These are phyloP conservation scores for Excalfactoria chinensis DNA, from an alignment of 2,113 vertebrate species.

Conservation along the genomic window DNA sequence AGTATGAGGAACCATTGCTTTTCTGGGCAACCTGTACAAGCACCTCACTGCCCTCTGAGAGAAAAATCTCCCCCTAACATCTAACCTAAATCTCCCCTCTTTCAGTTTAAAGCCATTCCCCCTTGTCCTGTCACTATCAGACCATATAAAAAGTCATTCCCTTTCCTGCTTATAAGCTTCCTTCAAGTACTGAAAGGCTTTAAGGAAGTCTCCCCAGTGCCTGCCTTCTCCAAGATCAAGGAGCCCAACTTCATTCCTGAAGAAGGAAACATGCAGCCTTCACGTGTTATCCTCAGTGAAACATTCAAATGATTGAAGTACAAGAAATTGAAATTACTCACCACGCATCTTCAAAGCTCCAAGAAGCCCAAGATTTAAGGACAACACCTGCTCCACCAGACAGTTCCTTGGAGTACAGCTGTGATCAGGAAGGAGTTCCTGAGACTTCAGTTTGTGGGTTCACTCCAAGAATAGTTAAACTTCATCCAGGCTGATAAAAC, in stretches of 20 bases:
- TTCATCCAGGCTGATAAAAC: not conserved
- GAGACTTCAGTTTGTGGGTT: not conserved
- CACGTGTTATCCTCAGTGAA: rapidly evolving
- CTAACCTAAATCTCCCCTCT: no score
- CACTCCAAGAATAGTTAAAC: not conserved
- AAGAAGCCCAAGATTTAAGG: not conserved
- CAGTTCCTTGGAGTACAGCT: not conserved
- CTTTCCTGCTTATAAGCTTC: no score
- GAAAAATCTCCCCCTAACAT: no score
- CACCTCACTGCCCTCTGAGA: no score
- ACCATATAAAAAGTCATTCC: no score
- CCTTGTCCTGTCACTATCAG: no score
- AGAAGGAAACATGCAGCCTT: rapidly evolving
- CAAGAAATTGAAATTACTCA: not conserved
- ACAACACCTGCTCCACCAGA: not conserved
- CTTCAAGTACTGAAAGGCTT: no score
- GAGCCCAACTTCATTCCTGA: not conserved
- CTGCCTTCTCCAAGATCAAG: no score
- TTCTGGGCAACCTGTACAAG: no score
- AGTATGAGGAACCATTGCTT: no score
- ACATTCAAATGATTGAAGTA: not conserved
- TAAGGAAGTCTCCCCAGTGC: no score
- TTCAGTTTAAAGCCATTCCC: no score
- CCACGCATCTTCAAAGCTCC: rapidly evolving
- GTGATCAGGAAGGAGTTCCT: not conserved